phyloP scores from a whole-genome alignment of 92 coral and sea anemone species.

The Epizoanthus ramosus region DNA sequence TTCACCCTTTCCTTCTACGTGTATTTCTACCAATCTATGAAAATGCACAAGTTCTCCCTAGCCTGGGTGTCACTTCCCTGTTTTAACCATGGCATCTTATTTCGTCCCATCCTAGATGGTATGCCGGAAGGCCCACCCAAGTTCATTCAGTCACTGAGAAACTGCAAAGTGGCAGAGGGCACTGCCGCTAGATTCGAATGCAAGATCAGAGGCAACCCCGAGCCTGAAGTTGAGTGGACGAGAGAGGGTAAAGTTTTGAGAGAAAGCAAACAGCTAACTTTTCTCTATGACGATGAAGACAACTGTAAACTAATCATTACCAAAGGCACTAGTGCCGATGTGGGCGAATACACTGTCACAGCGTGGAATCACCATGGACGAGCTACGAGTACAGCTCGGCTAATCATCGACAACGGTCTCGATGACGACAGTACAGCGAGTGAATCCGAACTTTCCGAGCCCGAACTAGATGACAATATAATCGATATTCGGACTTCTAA shows the following conservation, averaged over 20 bases:
- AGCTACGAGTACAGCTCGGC: constrained; percentile 82
- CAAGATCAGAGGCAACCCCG: constrained; percentile 90
- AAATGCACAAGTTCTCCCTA: constrained; percentile 22
- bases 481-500: constrained; percentile 65
- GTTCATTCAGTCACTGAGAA: constrained; percentile 80
- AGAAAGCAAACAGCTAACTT: constrained; percentile 96
- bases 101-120: constrained; percentile 80
- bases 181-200: constrained; percentile 98
- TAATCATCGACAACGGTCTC: constrained; percentile 74
- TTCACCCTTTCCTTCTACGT: not conserved
- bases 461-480: constrained; percentile 65
- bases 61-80: constrained; percentile 1
- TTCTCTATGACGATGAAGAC: constrained; percentile 92
- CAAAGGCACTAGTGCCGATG: constrained; percentile 89
- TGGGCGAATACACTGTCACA: constrained; percentile 94
- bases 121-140: constrained; percentile 97
- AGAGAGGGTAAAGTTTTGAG: constrained; percentile 82
- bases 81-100: constrained; percentile 52
- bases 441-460: constrained; percentile 76
- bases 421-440: constrained; percentile 81
- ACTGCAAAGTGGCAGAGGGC: constrained; percentile 94
- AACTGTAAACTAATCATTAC: constrained; percentile 95
- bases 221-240: constrained; percentile 96
- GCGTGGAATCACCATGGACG: constrained; percentile 91
- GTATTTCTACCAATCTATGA: not conserved